Evolutionary conservation across 2,797 vertebrate genomes (phyloP).

Genomic region (Cyprinella venusta): DNA sequence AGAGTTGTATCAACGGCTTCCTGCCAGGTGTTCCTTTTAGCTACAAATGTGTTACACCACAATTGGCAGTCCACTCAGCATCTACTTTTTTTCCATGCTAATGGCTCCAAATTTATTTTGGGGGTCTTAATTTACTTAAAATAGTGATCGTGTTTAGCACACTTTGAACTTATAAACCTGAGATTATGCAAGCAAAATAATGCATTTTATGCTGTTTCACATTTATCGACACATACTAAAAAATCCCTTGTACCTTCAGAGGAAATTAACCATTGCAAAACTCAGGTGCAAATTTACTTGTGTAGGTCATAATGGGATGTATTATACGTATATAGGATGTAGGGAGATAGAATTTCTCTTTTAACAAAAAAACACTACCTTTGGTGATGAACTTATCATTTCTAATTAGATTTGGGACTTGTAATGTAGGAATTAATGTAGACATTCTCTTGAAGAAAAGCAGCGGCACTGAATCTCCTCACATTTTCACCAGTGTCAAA

Average conservation of each 20-base stretch:
- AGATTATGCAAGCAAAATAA: background rate
- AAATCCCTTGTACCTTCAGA: background rate
- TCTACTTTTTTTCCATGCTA: constrained; percentile 13
- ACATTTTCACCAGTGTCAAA: constrained; percentile 50
- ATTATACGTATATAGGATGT: too few relatives aligned
- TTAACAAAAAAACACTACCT: background rate
- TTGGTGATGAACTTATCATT: constrained; percentile 17
- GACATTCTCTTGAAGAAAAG: constrained; percentile 57
- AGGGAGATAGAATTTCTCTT: background rate
- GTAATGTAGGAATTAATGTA: constrained; percentile 67
- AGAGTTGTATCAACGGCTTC: constrained; percentile 1
- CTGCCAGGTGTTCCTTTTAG: constrained; percentile 23
- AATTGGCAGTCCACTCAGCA: background rate
- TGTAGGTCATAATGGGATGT: background rate
- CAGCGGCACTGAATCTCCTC: constrained; percentile 54
- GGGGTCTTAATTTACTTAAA: background rate
- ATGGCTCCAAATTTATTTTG: background rate
- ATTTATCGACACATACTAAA: background rate
- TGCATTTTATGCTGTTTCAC: background rate
- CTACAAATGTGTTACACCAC: background rate
- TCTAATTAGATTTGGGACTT: constrained; percentile 77
- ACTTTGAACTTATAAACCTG: background rate
- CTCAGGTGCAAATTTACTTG: background rate
- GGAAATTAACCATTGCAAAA: background rate
- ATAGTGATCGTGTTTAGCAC: background rate